Evolutionary conservation across 2,113 vertebrate genomes (phyloP).

Genomic region (Xiphophorus maculatus): DNA sequence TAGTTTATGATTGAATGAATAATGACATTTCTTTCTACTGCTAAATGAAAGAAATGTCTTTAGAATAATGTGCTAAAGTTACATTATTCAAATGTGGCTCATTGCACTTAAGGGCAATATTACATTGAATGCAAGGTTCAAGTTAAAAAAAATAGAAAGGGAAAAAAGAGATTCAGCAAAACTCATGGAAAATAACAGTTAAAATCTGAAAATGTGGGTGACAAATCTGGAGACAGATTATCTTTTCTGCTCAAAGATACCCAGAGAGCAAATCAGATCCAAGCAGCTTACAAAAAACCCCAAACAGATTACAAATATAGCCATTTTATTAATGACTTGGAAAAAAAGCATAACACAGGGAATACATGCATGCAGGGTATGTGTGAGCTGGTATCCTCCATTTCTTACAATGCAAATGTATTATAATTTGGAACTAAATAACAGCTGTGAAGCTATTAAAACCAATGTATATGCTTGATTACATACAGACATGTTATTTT

Average conservation of each 20-base stretch:
- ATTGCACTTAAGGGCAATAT: too few species aligned
- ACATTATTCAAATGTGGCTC: too few species aligned
- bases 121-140: too few species aligned
- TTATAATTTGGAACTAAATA: conserved; percentile 54
- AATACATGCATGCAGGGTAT: conserved; percentile 80
- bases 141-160: too few species aligned
- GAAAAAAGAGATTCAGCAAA: background rate
- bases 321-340: conserved; percentile 84
- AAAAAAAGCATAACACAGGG: conserved; percentile 74
- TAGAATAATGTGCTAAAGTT: too few species aligned
- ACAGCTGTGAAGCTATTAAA: conserved; percentile 58
- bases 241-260: background rate
- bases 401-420: conserved; percentile 73
- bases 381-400: conserved; percentile 66
- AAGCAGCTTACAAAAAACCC: too few species aligned
- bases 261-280: too few species aligned
- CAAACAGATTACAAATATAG: conserved; percentile 79
- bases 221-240: background rate
- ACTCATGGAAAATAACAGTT: background rate
- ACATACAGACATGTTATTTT: conserved; percentile 10
- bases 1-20: too few species aligned
- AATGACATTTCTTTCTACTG: too few species aligned
- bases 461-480: conserved; percentile 31
- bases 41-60: too few species aligned
- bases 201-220: background rate